A percentile compares a stretch with the other conserved stretches of the same genome.
Evolutionary conservation across 2,113 vertebrate species (phyloP).

Genomic region (Zosterops hypoxanthus): DNA sequence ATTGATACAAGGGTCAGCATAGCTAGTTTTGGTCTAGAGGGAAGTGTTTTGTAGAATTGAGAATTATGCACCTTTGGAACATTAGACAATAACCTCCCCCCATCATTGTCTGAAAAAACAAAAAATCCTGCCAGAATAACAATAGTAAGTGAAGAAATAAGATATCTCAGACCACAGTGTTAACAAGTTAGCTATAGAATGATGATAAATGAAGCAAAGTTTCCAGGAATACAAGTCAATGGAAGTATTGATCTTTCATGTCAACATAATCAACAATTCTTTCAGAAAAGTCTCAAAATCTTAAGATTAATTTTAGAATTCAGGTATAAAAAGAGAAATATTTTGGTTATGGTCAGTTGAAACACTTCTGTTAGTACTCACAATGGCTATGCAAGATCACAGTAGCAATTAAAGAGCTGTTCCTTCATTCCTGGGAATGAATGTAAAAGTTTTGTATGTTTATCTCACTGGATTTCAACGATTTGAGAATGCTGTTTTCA

Average conservation of each 20-base stretch:
- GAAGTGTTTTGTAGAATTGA: neutral
- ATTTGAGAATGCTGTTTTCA: neutral
- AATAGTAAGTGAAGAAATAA: neutral
- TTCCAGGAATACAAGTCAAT: neutral
- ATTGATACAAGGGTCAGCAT: neutral
- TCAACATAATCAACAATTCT: neutral
- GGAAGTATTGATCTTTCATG: neutral
- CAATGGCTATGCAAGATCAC: accelerated
- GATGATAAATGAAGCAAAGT: neutral
- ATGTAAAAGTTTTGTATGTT: neutral
- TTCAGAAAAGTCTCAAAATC: neutral
- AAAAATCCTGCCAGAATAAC: neutral
- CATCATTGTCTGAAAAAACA: neutral
- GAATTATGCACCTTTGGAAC: neutral
- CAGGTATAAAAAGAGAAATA: neutral
- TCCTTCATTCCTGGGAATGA: neutral
- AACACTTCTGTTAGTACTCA: neutral
- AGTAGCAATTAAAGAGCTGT: neutral
- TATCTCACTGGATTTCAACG: neutral
- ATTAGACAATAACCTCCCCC: neutral
- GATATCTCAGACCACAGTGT: neutral
- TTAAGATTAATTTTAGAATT: neutral
- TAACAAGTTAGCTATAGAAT: neutral
- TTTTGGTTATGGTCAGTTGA: neutral
- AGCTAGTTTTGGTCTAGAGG: neutral